Conservation (phyloP, 2,888 invertebrate species). For the Limnephilus auricula region DNA sequence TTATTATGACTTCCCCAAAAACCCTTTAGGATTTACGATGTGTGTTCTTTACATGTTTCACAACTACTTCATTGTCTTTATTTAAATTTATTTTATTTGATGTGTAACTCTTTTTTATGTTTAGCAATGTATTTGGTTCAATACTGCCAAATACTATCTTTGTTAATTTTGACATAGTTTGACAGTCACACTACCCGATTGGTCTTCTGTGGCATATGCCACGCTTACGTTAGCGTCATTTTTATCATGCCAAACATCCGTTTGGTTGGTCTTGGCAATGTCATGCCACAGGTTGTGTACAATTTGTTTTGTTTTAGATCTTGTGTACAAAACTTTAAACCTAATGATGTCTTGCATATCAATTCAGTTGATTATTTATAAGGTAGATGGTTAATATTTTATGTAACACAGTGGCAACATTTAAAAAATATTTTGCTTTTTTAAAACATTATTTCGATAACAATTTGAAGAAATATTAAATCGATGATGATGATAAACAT, state of each 20-base stretch:
- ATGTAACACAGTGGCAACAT: constrained; percentile 42
- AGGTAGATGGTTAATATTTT: constrained; percentile 53
- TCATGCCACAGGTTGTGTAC: background rate
- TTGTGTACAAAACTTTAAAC: constrained; percentile 21
- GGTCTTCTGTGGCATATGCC: background rate
- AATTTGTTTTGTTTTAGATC: constrained; percentile 15
- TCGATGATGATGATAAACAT: background rate
- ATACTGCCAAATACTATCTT: background rate
- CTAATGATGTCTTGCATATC: constrained; percentile 65
- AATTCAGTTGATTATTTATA: constrained; percentile 66
- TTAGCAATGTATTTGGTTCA: background rate
- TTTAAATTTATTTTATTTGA: background rate
- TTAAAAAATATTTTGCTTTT: background rate
- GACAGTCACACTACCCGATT: background rate
- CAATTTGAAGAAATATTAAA: background rate
- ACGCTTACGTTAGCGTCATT: background rate
- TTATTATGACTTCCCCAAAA: background rate
- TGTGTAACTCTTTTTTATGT: background rate
- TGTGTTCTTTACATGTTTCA: background rate
- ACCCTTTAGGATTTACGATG: background rate
- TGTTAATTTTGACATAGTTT: background rate
- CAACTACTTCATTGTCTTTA: background rate
- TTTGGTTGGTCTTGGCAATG: background rate
- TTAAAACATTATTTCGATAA: too few relatives aligned
- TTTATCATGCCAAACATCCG: background rate